These are phyloP conservation scores for Cyphomyrus discorhynchus DNA, from an alignment of 2,113 vertebrate species.

Conservation along the genomic window DNA sequence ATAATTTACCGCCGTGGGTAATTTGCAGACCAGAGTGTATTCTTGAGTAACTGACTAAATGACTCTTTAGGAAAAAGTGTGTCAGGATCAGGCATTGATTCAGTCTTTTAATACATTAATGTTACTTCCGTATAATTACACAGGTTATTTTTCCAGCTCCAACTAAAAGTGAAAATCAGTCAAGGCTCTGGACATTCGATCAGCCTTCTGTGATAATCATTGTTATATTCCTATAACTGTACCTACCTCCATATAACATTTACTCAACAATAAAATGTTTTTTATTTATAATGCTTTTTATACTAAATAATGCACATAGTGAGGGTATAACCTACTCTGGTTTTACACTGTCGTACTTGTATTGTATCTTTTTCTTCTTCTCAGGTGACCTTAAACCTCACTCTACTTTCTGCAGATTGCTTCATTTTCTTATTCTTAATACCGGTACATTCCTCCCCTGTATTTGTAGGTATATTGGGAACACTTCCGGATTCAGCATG, in stretches of 20 bases:
- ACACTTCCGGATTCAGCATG: neutral
- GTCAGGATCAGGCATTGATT: neutral
- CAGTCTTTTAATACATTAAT: neutral
- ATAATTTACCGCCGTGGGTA: neutral
- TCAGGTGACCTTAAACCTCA: neutral
- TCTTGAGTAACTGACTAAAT: neutral
- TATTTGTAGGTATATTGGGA: neutral
- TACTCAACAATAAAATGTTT: neutral
- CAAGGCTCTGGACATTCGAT: neutral
- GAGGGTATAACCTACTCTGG: neutral
- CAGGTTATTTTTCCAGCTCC: neutral
- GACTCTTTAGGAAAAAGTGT: neutral
- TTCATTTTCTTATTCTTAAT: neutral
- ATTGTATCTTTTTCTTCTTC: neutral
- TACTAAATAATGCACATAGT: neutral
- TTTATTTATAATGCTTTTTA: neutral
- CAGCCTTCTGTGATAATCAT: neutral
- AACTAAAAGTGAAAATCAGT: neutral
- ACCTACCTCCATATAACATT: neutral
- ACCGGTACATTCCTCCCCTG: neutral
- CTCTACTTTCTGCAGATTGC: neutral
- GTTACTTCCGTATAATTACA: conserved; percentile 6
- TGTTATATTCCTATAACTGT: neutral
- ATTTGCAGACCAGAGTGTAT: neutral
- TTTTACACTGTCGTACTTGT: neutral